Percentiles rank a stretch among this genome's conserved stretches.
Evolutionary conservation across 2,113 vertebrate species (phyloP).

Genomic region (Coracopsis vasa): DNA sequence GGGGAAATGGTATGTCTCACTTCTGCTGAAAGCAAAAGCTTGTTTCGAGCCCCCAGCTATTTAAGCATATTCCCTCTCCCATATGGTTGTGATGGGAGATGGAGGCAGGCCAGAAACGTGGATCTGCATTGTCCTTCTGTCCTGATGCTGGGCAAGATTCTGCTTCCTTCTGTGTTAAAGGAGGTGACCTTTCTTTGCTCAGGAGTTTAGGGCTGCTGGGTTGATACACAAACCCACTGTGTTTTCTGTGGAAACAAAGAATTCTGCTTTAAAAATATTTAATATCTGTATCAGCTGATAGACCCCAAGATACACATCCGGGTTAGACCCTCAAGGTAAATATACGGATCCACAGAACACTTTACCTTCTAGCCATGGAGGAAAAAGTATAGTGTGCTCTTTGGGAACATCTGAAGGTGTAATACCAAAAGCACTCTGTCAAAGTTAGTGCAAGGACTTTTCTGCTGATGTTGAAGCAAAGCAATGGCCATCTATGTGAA

Average conservation of each 20-base stretch:
- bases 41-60: neutral
- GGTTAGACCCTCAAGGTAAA: neutral
- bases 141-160: neutral
- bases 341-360: neutral
- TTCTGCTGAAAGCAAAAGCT: neutral
- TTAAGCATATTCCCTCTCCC: neutral
- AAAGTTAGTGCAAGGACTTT: neutral
- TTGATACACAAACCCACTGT: neutral
- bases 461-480: fast-evolving
- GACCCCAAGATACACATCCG: neutral
- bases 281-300: neutral
- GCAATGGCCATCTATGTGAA: neutral
- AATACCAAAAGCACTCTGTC: neutral
- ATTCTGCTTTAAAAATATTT: neutral
- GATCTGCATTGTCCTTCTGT: neutral
- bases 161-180: neutral
- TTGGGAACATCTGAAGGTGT: neutral
- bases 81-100: neutral
- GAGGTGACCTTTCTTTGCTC: neutral
- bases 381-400: neutral
- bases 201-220: neutral
- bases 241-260: neutral
- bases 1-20: neutral
- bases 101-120: neutral
- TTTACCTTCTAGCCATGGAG: neutral